phyloP scores from a whole-genome alignment of 2,888 invertebrate genomes.

The Fabriciana adippe region DNA sequence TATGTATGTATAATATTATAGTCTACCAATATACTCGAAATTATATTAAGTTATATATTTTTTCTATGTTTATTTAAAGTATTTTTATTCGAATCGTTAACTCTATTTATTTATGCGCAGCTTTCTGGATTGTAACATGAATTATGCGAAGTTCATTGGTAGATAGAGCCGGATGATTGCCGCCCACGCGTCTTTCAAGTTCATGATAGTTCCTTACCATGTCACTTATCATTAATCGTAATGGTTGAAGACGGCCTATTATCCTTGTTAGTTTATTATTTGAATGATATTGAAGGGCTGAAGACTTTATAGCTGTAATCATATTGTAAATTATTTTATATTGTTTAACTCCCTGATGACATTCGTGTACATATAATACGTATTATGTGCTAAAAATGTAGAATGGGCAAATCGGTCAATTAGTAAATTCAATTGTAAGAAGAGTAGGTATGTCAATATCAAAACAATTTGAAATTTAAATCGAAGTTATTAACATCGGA shows the following conservation, averaged over 20 bases:
- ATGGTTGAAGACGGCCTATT: slow-evolving; percentile 25
- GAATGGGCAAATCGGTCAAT: no score
- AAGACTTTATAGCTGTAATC: no score
- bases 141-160: slow-evolving; percentile 51
- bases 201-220: slow-evolving; percentile 53
- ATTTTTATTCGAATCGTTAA: neutral
- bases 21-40: no score
- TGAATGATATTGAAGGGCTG: neutral
- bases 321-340: no score
- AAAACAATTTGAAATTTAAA: slow-evolving; percentile 6
- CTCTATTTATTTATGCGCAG: neutral
- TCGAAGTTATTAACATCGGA: slow-evolving; percentile 10
- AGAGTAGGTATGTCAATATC: neutral
- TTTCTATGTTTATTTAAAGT: neutral
- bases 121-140: slow-evolving; percentile 34
- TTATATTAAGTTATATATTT: slow-evolving; percentile 9
- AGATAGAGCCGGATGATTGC: slow-evolving; percentile 65
- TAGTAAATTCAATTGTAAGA: no score
- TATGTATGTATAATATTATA: no score
- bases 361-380: no score
- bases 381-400: no score
- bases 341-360: no score
- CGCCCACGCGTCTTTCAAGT: slow-evolving; percentile 60
- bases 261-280: slow-evolving; percentile 11
- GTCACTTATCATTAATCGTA: slow-evolving; percentile 61